Evolutionary conservation across 2,888 invertebrate genomes (phyloP), one percentile per base, ranked within the genome.

Genomic region (Sicus ferrugineus): DNA sequence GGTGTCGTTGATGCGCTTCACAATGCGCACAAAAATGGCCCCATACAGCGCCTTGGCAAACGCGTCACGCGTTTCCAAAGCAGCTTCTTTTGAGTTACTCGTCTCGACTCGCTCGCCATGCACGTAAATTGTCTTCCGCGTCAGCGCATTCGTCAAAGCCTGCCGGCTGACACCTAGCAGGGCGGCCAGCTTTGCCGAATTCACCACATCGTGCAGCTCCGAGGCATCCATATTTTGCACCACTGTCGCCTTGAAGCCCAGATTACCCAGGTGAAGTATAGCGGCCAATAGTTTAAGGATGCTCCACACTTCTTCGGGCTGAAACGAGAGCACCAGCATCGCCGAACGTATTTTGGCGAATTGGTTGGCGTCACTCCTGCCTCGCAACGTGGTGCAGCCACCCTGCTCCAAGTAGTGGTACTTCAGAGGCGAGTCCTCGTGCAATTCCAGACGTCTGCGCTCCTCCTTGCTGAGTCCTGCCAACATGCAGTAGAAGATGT

Each of bases 41-140:
- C 96, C 96, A 81, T 98, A 98, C 73, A 98, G 92, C 0, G 94
- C 91, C 87, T 97, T 97, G 0, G 94, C 95, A 75, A 98, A 93
- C 0, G 97, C 96, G 85, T 98, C 96, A 69, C 96, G 88, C 0
- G 94, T 93, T 84, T 97, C 96, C 1, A 90, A 80, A 0, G 96
- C 93, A 67, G 93, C 90, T 16, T 90, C 89, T 73, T 90, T 90
- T 1, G 92, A 90, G 76, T 96, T 87, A 31, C 90, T 89, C 1
- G 93, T 91, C 34, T 91, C 89, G 42, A 95, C 92, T 79, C 90
- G 90, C 79, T 95, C 94, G 21, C 94, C 94, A 72, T 94, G 93
- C 3, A 91, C 91, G 80, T 93, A 91, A 70, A 97, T 92, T 0
- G 95, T 95, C 84, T 91, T 93, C 67, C 92, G 92, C 0, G 96